phyloP scores from a whole-genome alignment of 2,113 vertebrate species.

The Passer montanus region DNA sequence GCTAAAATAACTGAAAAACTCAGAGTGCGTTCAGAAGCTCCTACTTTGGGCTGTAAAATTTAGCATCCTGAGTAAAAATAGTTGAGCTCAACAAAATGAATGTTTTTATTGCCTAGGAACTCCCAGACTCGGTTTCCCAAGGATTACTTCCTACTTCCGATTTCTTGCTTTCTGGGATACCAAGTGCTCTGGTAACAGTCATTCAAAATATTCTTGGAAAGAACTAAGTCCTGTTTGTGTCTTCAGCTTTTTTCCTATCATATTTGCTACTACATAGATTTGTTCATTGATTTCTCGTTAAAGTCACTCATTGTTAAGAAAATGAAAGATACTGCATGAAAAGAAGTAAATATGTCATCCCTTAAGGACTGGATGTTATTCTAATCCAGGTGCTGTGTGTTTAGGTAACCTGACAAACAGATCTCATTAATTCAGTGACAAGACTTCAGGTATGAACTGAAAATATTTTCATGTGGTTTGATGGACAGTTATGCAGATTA shows the following conservation, averaged over 20 bases:
- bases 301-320: fast-evolving
- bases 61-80: neutral
- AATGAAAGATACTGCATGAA: fast-evolving
- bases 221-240: neutral
- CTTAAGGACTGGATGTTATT: neutral
- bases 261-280: neutral
- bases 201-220: neutral
- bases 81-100: neutral
- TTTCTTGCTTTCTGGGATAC: neutral
- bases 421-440: neutral
- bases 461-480: neutral
- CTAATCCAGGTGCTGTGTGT: fast-evolving
- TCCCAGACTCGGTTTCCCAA: neutral
- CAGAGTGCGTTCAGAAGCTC: neutral
- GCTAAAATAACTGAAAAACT: neutral
- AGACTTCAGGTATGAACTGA: neutral
- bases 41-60: neutral
- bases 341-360: neutral
- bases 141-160: neutral
- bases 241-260: neutral
- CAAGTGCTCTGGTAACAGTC: neutral
- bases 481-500: neutral
- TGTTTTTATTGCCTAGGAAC: neutral
- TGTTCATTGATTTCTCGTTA: neutral
- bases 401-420: neutral